These are phyloP conservation scores for Anthoscopus minutus DNA, from an alignment of 2,113 vertebrate genomes.

Conservation along the genomic window DNA sequence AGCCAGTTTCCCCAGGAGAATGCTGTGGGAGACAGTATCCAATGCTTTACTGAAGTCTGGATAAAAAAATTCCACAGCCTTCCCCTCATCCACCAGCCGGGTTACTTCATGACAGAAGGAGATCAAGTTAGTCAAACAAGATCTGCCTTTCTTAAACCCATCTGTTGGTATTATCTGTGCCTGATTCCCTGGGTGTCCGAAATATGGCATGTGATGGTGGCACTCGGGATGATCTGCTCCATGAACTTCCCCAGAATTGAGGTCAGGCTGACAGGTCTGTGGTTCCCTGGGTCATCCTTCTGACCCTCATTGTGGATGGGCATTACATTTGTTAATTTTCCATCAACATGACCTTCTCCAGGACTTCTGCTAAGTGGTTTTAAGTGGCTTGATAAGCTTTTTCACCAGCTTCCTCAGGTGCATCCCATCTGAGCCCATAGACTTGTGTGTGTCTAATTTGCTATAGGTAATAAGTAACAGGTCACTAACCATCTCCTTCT, in stretches of 20 bases:
- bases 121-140: not conserved
- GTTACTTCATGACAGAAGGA: not conserved
- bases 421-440: not conserved
- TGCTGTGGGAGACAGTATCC: no score
- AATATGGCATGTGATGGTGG: not conserved
- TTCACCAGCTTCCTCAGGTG: not conserved
- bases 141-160: not conserved
- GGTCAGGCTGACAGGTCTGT: not conserved
- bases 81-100: not conserved
- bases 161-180: not conserved
- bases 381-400: not conserved
- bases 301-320: not conserved
- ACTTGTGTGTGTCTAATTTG: not conserved
- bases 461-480: not conserved
- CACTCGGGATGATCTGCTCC: not conserved
- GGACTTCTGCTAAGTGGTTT: not conserved
- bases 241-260: not conserved
- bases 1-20: not conserved
- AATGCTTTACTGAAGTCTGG: not conserved
- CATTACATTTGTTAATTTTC: not conserved
- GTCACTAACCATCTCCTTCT: not conserved
- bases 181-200: not conserved
- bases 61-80: not conserved
- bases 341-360: not conserved
- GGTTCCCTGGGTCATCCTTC: not conserved